Evolutionary conservation across 1,140 invertebrate genomes (phyloP).

Genomic region (Pachyrhynchus sulphureomaculatus): DNA sequence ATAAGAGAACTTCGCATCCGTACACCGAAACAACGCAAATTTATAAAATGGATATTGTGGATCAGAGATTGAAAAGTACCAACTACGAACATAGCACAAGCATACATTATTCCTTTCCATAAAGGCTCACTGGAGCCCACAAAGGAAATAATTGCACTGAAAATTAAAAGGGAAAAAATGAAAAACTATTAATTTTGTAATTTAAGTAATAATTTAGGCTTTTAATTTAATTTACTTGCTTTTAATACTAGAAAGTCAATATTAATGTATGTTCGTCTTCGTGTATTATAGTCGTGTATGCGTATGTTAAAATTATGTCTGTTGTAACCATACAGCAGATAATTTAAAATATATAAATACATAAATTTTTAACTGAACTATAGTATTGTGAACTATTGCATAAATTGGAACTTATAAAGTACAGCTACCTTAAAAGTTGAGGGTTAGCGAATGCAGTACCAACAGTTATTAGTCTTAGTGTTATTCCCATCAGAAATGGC

Average conservation of each 20-base stretch:
- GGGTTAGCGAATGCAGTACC: conserved; percentile 85
- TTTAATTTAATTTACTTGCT: no score
- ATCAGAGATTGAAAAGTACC: conserved; percentile 84
- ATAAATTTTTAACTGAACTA: no score
- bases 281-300: no score
- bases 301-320: no score
- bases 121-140: conserved; percentile 61
- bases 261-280: no score
- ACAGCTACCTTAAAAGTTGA: conserved; percentile 69
- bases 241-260: no score
- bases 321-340: no score
- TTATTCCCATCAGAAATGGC: conserved; percentile 62
- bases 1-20: conserved; percentile 87
- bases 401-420: no score
- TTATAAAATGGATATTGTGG: conserved; percentile 86
- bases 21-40: conserved; percentile 88
- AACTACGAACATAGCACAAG: conserved; percentile 70
- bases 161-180: conserved; percentile 47
- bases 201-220: no score
- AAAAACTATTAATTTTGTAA: no score
- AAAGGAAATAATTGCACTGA: conserved; percentile 69
- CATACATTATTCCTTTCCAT: conserved; percentile 88
- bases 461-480: conserved; percentile 81
- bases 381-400: no score
- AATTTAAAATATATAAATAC: no score